phyloP scores from a whole-genome alignment of 2,888 invertebrate genomes.

The Callyntrura sp. region DNA sequence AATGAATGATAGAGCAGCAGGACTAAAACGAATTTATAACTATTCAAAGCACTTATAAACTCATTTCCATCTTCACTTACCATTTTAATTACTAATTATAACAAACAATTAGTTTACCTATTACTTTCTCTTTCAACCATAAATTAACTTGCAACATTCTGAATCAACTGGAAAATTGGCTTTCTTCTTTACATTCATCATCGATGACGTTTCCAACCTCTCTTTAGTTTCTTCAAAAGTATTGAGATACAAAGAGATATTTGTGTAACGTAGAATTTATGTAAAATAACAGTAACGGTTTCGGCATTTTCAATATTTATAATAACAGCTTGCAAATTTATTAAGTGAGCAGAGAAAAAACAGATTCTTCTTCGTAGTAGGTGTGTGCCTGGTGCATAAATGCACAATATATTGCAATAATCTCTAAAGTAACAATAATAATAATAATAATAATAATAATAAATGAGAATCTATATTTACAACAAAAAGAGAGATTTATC shows the following conservation, averaged over 20 bases:
- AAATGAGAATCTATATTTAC: constrained; percentile 24
- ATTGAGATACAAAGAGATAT: not conserved
- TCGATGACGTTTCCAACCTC: no score
- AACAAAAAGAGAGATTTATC: constrained; percentile 12
- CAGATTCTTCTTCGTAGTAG: not conserved
- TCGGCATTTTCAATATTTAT: not conserved
- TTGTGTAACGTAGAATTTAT: not conserved
- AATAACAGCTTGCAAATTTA: not conserved
- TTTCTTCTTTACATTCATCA: no score
- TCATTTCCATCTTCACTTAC: no score
- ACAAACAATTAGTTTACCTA: not conserved
- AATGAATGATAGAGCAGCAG: constrained; percentile 16
- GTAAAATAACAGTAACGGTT: not conserved
- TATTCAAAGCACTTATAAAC: no score
- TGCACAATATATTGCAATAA: no score
- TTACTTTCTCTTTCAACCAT: not conserved
- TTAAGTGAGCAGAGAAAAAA: not conserved
- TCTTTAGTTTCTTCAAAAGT: not conserved
- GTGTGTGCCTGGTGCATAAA: not conserved
- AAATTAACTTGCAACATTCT: no score
- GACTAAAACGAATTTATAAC: no score
- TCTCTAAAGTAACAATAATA: no score
- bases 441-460: not conserved
- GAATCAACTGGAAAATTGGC: no score
- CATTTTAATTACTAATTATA: not conserved